Percentiles rank a stretch among this genome's conserved stretches.
Conservation (phyloP, 2,113 vertebrate species). For the Empidonax traillii region DNA sequence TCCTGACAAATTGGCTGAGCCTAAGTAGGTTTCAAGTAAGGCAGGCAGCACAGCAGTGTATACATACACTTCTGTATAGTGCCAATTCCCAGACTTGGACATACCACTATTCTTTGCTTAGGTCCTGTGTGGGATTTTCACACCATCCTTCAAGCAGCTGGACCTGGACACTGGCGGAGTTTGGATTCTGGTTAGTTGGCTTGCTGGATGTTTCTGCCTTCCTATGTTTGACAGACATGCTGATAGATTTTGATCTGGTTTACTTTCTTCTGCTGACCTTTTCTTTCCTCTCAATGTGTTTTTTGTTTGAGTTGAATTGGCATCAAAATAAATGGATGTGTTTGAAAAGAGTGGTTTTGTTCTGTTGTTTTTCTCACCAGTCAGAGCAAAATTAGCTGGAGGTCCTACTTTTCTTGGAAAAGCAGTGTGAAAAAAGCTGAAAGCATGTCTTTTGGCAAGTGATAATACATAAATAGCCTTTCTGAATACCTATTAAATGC, state of each 20-base stretch:
- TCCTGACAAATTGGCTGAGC: not conserved
- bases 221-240: not conserved
- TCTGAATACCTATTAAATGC: not conserved
- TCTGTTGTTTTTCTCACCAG: not conserved
- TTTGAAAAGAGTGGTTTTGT: not conserved
- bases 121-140: not conserved
- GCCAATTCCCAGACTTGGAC: not conserved
- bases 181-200: not conserved
- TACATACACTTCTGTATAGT: not conserved
- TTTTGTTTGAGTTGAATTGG: constrained; percentile 16
- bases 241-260: constrained; percentile 10
- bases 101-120: not conserved
- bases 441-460: constrained; percentile 13
- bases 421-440: not conserved
- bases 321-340: not conserved
- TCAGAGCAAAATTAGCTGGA: not conserved
- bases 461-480: constrained; percentile 3
- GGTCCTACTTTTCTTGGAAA: constrained; percentile 26
- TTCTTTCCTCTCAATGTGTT: not conserved
- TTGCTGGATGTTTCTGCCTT: not conserved
- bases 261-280: constrained; percentile 18
- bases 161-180: not conserved
- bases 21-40: not conserved
- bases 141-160: not conserved
- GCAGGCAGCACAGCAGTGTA: not conserved